These are phyloP conservation scores for Drosophila bipectinata DNA, from an alignment of 1,140 invertebrate genomes.

Conservation along the genomic window DNA sequence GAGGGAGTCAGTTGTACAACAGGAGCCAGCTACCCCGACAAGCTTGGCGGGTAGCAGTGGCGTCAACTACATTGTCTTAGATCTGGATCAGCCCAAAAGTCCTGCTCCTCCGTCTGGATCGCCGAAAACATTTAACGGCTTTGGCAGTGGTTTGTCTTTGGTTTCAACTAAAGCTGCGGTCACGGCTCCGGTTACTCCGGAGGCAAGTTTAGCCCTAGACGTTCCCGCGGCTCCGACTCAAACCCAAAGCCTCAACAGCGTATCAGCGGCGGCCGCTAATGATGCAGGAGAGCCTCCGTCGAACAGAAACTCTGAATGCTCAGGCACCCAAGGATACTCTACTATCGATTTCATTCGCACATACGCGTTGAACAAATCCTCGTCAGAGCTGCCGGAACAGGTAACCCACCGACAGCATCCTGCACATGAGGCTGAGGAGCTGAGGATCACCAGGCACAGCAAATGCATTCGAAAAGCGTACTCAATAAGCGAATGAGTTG, in stretches of 20 bases:
- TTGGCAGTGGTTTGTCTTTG: slow-evolving; percentile 82
- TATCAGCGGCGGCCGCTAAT: slow-evolving; percentile 37
- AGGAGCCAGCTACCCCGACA: slow-evolving; percentile 51
- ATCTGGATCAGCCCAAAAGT: slow-evolving; percentile 77
- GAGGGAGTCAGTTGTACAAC: slow-evolving; percentile 26
- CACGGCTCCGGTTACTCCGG: slow-evolving; percentile 50
- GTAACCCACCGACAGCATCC: slow-evolving; percentile 77
- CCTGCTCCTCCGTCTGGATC: slow-evolving; percentile 56
- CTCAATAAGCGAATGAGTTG: slow-evolving; percentile 86
- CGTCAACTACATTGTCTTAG: slow-evolving; percentile 79
- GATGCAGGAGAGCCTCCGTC: slow-evolving; percentile 11
- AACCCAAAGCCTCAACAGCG: slow-evolving; percentile 37
- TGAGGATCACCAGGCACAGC: slow-evolving; percentile 85
- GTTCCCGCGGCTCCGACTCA: slow-evolving; percentile 17
- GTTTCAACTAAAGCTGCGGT: slow-evolving; percentile 4
- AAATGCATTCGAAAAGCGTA: slow-evolving; percentile 85
- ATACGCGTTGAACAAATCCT: slow-evolving; percentile 90
- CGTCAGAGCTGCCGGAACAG: slow-evolving; percentile 81
- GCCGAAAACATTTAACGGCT: slow-evolving; percentile 61
- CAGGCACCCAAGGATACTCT: slow-evolving; percentile 88
- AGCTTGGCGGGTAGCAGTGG: slow-evolving; percentile 35
- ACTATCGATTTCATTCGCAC: slow-evolving; percentile 97
- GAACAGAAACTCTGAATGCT: slow-evolving; percentile 4
- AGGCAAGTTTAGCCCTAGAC: slow-evolving; percentile 28
- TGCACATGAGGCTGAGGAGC: slow-evolving; percentile 86